Evolutionary conservation across 2,113 vertebrate genomes (phyloP), one percentile per base, ranked within the genome.

Genomic region (Prinia subflava): DNA sequence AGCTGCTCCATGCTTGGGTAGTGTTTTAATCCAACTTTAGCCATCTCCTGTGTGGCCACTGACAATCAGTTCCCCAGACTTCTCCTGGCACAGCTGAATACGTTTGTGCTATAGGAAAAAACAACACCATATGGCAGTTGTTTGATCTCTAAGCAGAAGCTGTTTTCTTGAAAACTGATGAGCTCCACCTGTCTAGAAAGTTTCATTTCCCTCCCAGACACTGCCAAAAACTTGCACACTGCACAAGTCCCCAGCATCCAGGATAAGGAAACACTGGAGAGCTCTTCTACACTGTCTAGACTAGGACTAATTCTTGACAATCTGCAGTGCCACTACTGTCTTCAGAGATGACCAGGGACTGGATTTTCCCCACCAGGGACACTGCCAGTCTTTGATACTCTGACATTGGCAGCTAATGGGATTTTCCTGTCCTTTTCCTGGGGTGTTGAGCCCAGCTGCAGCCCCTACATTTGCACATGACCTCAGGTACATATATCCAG

Each of bases 51-150:
- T 13, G 13, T 17, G 78, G 53, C 77, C 44, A 56, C 53, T 11
- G 10, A 95, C 62, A 87, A 69, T 35, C 81, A 79, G 84, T 5
- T 91, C 89, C 94, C 64, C 75, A 89, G 84, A 87, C 39, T 89
- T 92, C 63, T 64, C 49, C 69, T 92, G 65, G 73, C 80, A 79
- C 81, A 82, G 74, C 71, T 94, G 87, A 92, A 92, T 93, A 79
- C 53, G 53, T 95, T 94, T 81, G 89, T 92, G 87, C 84, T 94
- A 92, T 69, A 94, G 65, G 74, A 96, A 90, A 90, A 95, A 93
- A 47, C 78, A 94, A 59, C 85, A 94, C 87, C 87, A 93, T 93
- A 95, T 81, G 90, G 93, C 71, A 83, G 79, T 91, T 93, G 77
- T 92, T 95, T 95, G 84, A 96, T 96, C 82, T 90, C 90, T 49